Evolutionary conservation across 2,888 invertebrate genomes (phyloP).

Genomic region (Tiliacea citrago): DNA sequence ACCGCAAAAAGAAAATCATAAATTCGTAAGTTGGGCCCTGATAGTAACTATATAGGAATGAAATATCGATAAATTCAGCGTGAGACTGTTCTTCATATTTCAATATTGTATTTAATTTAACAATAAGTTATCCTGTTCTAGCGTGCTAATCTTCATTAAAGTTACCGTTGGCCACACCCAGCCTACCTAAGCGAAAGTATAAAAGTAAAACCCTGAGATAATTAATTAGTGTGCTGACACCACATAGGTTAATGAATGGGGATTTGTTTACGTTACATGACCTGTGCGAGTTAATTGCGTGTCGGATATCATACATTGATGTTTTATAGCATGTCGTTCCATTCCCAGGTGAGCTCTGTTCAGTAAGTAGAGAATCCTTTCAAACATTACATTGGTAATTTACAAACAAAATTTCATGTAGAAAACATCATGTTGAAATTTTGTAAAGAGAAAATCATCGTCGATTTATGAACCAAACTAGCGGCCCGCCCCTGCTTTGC

Average conservation of each 20-base stretch:
- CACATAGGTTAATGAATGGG: conserved; percentile 15
- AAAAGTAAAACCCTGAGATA: neutral
- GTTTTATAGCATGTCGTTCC: neutral
- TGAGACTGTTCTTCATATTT: neutral
- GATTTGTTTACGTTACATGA: conserved; percentile 31
- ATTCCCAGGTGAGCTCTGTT: neutral
- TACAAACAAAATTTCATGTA: neutral
- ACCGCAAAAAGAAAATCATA: neutral
- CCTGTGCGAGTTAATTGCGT: conserved; percentile 13
- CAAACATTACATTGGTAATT: neutral
- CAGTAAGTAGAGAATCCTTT: neutral
- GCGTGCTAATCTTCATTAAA: neutral
- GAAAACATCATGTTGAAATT: too few species aligned
- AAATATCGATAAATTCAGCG: neutral
- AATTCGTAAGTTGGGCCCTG: neutral
- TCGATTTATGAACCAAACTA: too few species aligned
- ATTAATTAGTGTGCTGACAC: conserved; percentile 32
- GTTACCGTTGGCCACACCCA: neutral
- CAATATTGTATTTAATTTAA: neutral
- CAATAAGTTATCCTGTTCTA: neutral
- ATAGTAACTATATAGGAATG: neutral
- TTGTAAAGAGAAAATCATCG: neutral
- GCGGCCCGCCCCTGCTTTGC: too few species aligned
- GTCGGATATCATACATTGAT: neutral
- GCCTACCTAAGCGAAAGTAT: neutral